Base-by-base conservation (phyloP, 2,797 vertebrate genomes). In the Mallotus villosus region DNA sequence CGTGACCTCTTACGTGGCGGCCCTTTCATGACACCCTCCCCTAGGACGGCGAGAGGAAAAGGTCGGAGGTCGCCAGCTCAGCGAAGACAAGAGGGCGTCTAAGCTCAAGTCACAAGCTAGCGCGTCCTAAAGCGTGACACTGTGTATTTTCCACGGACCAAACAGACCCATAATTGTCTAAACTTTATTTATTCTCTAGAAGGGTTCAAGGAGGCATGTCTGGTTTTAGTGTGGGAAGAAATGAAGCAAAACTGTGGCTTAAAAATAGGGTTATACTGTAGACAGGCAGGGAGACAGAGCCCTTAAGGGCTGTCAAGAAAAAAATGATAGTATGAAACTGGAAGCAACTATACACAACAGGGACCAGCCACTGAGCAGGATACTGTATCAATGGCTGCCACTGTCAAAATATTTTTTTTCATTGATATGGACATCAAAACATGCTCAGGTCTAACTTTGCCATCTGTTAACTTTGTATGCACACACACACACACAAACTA, bases 91-190 rank as follows among this genome's bases (percentile, higher is more conserved):
- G 41, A 46, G 41, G 41, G 41, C 12, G 41, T 12, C 14, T 46
- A 67, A 72, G 57, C 24, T 22, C 71, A 29, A 77, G 70, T 81
- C 76, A 83, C 74, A 83, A 81, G 76, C 71, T 17, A 63, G 67
- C 55, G 24, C 73, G 76, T 75, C 75, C 76, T 78, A 80, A 5
- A 68, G 70, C 71, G 68, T 72, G 83, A 77, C 68, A 75, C 78
- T 74, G 24, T 17, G 68, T 8, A 78, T 74, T 81, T 84, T 81
- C 78, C 81, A 82, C 72, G 81, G 77, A 74, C 51, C 76, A 77
- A 82, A 89, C 77, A 88, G 78, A 83, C 74, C 21, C 69, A 64
- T 74, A 77, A 83, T 86, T 87, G 86, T 86, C 85, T 25, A 78
- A 78, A 77, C 76, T 79, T 75, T 11, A 32, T 64, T 78, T 82